phyloP scores from a whole-genome alignment of 2,797 vertebrate species.

The Coccyzus lansbergi region DNA sequence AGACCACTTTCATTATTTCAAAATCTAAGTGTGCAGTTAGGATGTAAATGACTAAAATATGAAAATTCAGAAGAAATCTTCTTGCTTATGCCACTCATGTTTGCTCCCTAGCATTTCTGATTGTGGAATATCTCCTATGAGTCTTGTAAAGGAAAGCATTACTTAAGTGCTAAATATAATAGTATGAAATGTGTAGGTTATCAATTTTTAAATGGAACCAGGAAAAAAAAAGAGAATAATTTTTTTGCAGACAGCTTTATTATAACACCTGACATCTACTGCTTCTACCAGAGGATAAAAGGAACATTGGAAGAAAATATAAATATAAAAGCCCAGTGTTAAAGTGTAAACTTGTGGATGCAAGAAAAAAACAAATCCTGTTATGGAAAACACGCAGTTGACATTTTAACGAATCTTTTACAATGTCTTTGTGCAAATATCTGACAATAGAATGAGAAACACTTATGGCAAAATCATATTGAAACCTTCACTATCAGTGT shows the following conservation, averaged over 20 bases:
- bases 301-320: not conserved
- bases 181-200: not conserved
- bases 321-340: not conserved
- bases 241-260: not conserved
- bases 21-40: not conserved
- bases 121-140: not conserved
- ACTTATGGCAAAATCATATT: not conserved
- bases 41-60: not conserved
- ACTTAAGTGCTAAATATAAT: not conserved
- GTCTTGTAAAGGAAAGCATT: not conserved
- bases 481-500: not conserved
- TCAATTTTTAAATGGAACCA: not conserved
- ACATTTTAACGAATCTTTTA: not conserved
- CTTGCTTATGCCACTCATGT: not conserved
- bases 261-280: not conserved
- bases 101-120: not conserved
- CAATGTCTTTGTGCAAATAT: not conserved
- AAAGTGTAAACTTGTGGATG: not conserved
- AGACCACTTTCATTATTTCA: not conserved
- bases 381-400: not conserved
- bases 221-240: not conserved
- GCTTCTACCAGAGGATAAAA: not conserved
- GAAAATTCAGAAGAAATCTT: not conserved
- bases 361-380: not conserved
- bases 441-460: not conserved